phyloP scores from a whole-genome alignment of 1,140 invertebrate species.

The Ladona fulva region DNA sequence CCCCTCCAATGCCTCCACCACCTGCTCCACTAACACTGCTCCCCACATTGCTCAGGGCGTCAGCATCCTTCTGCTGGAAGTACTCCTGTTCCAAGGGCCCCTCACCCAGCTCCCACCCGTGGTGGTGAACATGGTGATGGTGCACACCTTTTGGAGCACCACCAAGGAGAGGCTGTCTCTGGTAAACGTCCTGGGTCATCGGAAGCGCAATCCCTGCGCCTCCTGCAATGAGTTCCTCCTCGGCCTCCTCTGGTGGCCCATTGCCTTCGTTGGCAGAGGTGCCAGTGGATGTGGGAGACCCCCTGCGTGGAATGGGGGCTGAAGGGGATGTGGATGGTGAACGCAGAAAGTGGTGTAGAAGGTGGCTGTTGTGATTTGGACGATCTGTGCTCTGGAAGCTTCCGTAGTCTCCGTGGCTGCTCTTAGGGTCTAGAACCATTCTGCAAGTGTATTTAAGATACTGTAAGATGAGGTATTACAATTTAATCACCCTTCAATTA shows the following conservation, averaged over 20 bases:
- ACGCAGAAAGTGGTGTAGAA: conserved; percentile 18
- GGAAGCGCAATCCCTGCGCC: conserved; percentile 34
- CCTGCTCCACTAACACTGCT: not conserved
- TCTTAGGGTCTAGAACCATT: conserved; percentile 48
- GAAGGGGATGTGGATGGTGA: not conserved
- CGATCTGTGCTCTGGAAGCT: conserved; percentile 39
- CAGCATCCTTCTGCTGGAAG: not conserved
- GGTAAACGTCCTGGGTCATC: conserved; percentile 23
- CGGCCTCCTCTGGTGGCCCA: conserved; percentile 25
- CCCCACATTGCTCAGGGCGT: not conserved
- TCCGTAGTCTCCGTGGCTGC: conserved; percentile 45
- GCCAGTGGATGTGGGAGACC: not conserved
- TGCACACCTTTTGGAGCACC: not conserved
- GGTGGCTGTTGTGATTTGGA: conserved; percentile 29
- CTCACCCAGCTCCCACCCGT: not conserved
- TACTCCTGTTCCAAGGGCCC: not conserved
- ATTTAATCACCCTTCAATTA: too few species aligned
- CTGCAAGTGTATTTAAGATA: conserved; percentile 29
- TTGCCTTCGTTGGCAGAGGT: conserved; percentile 18
- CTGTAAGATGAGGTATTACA: too few species aligned
- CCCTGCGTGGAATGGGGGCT: not conserved
- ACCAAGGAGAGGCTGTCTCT: not conserved
- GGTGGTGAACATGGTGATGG: not conserved
- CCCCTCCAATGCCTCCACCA: not conserved
- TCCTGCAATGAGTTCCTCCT: conserved; percentile 29